Conservation (phyloP, 2,797 vertebrate species). For the Cyprinodon diabolis region DNA sequence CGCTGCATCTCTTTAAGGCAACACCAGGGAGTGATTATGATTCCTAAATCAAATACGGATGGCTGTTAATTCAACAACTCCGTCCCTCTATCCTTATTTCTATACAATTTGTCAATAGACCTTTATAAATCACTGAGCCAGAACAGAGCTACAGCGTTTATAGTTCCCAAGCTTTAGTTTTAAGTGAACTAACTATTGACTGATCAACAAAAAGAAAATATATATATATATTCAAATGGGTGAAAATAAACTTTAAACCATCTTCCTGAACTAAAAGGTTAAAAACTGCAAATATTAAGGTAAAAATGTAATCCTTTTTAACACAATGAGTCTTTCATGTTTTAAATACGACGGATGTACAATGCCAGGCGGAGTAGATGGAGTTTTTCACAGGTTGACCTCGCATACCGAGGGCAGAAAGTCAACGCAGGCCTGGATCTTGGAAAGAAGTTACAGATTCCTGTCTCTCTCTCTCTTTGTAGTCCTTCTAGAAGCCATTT, state of each 20-base stretch:
- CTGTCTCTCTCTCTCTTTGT: constrained; percentile 66
- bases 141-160: constrained; percentile 58
- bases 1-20: constrained; percentile 50
- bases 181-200: constrained; percentile 34
- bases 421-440: constrained; percentile 55
- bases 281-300: constrained; percentile 7
- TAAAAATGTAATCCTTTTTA: constrained; percentile 13
- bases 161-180: constrained; percentile 45
- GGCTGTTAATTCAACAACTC: constrained; percentile 72
- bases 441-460: constrained; percentile 65
- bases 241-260: constrained; percentile 15
- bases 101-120: constrained; percentile 69
- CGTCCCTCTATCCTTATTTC: constrained; percentile 67
- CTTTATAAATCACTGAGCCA: constrained; percentile 67
- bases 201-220: constrained; percentile 14
- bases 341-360: constrained; percentile 27
- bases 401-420: constrained; percentile 51
- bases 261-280: constrained; percentile 29
- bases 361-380: constrained; percentile 32
- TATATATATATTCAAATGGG: not conserved
- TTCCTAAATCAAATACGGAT: constrained; percentile 71
- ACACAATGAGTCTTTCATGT: constrained; percentile 2
- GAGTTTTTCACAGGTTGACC: constrained; percentile 58
- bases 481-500: constrained; percentile 72
- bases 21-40: constrained; percentile 72